phyloP scores from a whole-genome alignment of 2,888 invertebrate genomes.

The Cotesia congregata region DNA sequence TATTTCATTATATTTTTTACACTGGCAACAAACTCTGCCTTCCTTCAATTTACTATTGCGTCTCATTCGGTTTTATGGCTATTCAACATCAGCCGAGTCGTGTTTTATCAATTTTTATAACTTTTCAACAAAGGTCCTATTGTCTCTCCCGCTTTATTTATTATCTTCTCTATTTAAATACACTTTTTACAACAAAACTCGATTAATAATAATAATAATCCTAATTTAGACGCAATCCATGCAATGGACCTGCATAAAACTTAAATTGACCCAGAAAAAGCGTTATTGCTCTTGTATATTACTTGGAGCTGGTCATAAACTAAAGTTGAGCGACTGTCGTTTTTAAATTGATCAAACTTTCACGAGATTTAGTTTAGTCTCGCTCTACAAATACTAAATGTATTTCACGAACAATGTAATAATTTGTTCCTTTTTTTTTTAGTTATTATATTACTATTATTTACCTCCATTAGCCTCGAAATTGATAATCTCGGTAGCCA shows the following conservation, averaged over 20 bases:
- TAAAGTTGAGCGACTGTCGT: neutral
- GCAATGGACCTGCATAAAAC: neutral
- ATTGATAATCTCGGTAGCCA: neutral
- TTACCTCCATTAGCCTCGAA: neutral
- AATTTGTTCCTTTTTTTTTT: neutral
- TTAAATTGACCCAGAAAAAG: too few species aligned
- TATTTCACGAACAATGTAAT: neutral
- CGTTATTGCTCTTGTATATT: too few species aligned
- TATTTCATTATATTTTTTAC: constrained; percentile 6
- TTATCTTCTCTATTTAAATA: neutral
- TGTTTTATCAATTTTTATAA: constrained; percentile 1
- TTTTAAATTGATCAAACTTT: constrained; percentile 1
- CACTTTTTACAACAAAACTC: too few species aligned
- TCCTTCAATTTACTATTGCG: constrained; percentile 30
- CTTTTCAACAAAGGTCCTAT: neutral
- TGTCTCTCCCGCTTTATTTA: neutral
- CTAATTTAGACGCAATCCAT: too few species aligned
- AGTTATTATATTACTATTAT: neutral
- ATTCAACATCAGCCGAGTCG: neutral
- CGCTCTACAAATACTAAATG: neutral
- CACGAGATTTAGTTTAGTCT: neutral
- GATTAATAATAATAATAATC: too few species aligned
- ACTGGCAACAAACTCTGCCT: neutral
- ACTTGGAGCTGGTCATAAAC: neutral
- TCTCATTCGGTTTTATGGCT: constrained; percentile 8